Base-by-base conservation (phyloP, 2,797 vertebrate species). In the Todus mexicanus region DNA sequence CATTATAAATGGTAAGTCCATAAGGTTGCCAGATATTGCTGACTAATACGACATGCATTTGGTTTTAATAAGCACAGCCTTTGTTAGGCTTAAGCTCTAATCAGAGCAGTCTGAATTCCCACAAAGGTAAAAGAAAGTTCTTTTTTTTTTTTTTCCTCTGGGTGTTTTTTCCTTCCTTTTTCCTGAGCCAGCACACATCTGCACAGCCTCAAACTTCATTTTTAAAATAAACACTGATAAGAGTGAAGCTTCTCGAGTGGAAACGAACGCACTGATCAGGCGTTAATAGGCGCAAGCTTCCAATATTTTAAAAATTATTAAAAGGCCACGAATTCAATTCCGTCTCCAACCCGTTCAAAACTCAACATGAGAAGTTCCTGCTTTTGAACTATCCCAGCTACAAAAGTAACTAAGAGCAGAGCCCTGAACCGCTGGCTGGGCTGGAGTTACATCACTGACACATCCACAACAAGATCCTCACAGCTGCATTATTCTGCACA, bases 161-260 rank as follows among this genome's bases (percentile, higher is more conserved):
- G 8, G 11, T 43, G 19, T 25, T 51, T 74, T 81, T 57, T 56
- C 45, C 56, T 76, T 79, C 45, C 47, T 78, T 92, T 88, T 79
- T 45, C 71, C 48, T 7, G 29, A 90, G 57, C 72, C 68, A 90
- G 68, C 40, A 69, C 4, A 69, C 22, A 70, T 25, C 71, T 82
- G 89, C 71, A 66, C 29, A 53, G 33, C 17, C 57, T 63, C 63
- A 73, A 40, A 47, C 38, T 66, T 40, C 37, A 84, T 90, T 91
- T 93, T 68, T 68, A 25, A 87, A 90, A 68, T 19, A 90, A 92
- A 72, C 64, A 64, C 42, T 48, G n/a, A 45, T 60, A 90, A 68
- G 4, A 84, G 31, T 45, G 70, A 20, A 69, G 77, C 78, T 81
- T 47, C 66, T 51, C 1, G 1, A 70, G 57, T 42, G n/a, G 82